phyloP scores from a whole-genome alignment of 2,797 vertebrate genomes.

The Vireo griseus region DNA sequence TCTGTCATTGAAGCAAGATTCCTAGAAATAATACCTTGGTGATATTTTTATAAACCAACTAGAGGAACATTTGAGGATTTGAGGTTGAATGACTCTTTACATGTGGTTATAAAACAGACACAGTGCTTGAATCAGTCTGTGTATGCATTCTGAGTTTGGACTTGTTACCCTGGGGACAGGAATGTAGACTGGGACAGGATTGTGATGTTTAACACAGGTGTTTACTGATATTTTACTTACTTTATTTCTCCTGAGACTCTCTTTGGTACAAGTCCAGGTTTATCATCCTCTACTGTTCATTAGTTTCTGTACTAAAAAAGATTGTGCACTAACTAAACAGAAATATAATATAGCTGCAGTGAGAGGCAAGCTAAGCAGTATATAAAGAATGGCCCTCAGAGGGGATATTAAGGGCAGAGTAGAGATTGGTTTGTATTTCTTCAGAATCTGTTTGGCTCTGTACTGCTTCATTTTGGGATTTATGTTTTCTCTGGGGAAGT shows the following conservation, averaged over 20 bases:
- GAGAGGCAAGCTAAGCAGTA: neutral
- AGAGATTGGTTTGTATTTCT: constrained; percentile 66
- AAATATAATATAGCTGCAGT: neutral
- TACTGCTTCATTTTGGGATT: neutral
- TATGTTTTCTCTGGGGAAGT: constrained; percentile 51
- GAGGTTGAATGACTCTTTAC: neutral
- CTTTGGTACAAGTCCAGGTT: neutral
- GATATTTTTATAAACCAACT: neutral
- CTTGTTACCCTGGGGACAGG: neutral
- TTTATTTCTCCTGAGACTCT: neutral
- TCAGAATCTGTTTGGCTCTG: constrained; percentile 30
- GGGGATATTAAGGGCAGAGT: constrained; percentile 39
- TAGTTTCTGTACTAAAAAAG: neutral
- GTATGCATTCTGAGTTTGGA: neutral
- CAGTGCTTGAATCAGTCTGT: neutral
- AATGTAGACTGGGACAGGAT: too few species aligned
- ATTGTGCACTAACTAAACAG: neutral
- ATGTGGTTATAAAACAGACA: neutral
- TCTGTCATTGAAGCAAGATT: neutral
- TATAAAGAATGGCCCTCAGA: constrained; percentile 49
- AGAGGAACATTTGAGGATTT: neutral
- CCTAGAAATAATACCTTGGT: neutral
- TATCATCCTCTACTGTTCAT: neutral
- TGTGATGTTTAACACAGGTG: neutral
- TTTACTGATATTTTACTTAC: neutral